Evolutionary conservation across 2,797 vertebrate species (phyloP).

Genomic region (Enteromius anoplus): DNA sequence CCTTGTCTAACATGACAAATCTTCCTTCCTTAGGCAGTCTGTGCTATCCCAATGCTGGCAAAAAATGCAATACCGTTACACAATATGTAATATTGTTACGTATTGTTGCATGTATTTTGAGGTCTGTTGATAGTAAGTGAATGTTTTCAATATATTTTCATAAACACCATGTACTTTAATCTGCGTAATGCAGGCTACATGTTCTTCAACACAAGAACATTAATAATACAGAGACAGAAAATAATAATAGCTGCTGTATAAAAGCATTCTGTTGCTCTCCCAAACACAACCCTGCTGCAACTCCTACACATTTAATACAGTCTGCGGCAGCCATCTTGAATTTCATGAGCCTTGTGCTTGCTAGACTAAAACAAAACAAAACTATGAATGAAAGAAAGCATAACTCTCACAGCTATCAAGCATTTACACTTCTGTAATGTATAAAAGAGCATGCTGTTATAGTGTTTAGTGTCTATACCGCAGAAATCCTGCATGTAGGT

Average conservation of each 20-base stretch:
- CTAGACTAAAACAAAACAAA: neutral
- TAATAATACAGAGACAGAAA: neutral
- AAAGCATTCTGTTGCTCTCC: neutral
- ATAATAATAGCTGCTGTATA: neutral
- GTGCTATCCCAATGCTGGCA: neutral
- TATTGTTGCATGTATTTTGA: neutral
- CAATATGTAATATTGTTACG: neutral
- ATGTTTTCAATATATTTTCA: neutral
- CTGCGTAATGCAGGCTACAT: neutral
- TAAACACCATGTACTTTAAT: neutral
- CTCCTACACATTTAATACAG: neutral
- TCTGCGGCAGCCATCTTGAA: neutral
- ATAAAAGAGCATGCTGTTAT: neutral
- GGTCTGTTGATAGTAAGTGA: neutral
- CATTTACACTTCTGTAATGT: neutral
- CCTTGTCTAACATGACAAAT: constrained; percentile 34
- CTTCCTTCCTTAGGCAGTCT: neutral
- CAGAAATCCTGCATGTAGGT: constrained; percentile 15
- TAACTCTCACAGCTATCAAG: neutral
- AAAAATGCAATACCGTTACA: constrained; percentile 6
- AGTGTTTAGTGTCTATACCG: neutral
- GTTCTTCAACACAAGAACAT: neutral
- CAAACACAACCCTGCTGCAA: neutral
- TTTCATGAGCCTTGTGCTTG: neutral
- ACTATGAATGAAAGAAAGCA: neutral